Base-by-base conservation (phyloP, 2,888 invertebrate species). In the Acronicta psi region DNA sequence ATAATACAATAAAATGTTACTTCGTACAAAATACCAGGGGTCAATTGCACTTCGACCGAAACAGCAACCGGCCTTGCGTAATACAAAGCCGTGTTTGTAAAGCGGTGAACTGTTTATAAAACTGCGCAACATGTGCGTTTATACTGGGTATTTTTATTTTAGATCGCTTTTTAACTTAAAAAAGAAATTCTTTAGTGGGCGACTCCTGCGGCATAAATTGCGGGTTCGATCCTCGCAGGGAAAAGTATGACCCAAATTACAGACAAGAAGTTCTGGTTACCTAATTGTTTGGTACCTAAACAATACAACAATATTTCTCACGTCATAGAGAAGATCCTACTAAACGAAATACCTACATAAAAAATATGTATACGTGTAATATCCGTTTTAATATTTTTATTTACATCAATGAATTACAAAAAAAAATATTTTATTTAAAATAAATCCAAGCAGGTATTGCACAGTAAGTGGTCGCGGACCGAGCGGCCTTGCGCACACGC, bases 401-500 rank as follows among this genome's bases (percentile, higher is more conserved):
- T 31, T 10, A n/a, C 18, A 53, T 54, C 16, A 18, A 37, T 54
- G n/a, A 11, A n/a, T 68, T 65, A 51, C 34, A 41, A 54, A 64
- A 9, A 57, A 50, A 29, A 51, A 58, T 55, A 38, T 44, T 29
- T 5, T n/a, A 11, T 29, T 11, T 11, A 11, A 29, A 11, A 2
- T 11, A 31, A 31, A 34, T n/a, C 13, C 34, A 34, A n/a, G n/a
- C 34, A n/a, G 34, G 34, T 29, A 57, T 16, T 29, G 18, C 38
- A 13, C 29, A 41, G 65, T 64, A 68, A 68, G 57, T 18, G 68
- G 41, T 61, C 8, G 60, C 52, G 23, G 23, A 64, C 41, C 52
- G 61, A 55, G 40, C 64, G 73, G 57, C 73, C 75, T 75, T 73
- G 73, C 53, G 60, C 47, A 0, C 8, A 58, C 73, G 68, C 60